A percentile compares a stretch with the other conserved stretches of the same genome.
phyloP scores from a whole-genome alignment of 2,888 invertebrate species.

The Amiota communis region DNA sequence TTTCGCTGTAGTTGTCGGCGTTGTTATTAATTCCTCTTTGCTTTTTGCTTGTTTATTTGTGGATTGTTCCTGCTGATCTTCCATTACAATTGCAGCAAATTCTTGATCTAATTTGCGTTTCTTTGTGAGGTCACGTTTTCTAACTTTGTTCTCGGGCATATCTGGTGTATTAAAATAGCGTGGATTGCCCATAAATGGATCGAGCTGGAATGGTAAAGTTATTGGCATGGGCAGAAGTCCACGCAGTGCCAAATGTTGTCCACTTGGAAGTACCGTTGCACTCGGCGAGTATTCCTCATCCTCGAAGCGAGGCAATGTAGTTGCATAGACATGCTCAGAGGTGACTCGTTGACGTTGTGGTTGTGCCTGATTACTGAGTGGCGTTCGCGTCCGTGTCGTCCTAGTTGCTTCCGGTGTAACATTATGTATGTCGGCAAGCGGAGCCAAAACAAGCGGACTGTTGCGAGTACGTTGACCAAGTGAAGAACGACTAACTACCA shows the following conservation, averaged over 20 bases:
- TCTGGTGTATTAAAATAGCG: constrained; percentile 64
- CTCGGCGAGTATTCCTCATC: constrained; percentile 73
- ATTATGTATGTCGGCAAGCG: constrained; percentile 65
- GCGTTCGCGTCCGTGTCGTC: constrained; percentile 21
- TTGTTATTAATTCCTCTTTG: not conserved
- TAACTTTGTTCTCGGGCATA: not conserved
- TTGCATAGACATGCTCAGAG: constrained; percentile 58
- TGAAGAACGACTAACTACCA: constrained; percentile 22
- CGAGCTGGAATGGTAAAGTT: constrained; percentile 45
- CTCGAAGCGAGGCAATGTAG: constrained; percentile 70
- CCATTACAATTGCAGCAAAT: constrained; percentile 55
- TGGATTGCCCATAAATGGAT: constrained; percentile 68
- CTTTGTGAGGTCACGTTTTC: constrained; percentile 42
- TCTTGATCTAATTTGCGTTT: constrained; percentile 66
- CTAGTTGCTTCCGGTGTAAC: constrained; percentile 54
- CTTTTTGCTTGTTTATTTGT: not conserved
- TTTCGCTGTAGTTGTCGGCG: constrained; percentile 19
- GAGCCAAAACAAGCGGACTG: constrained; percentile 64
- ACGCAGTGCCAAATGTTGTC: constrained; percentile 67
- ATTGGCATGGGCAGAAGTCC: constrained; percentile 56
- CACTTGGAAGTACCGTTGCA: constrained; percentile 53
- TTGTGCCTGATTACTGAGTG: constrained; percentile 35
- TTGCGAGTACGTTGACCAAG: constrained; percentile 59
- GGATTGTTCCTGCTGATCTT: constrained; percentile 31
- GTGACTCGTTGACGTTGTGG: constrained; percentile 42